phyloP scores from a whole-genome alignment of 2,113 vertebrate genomes.

The Corythornis vintsioides region DNA sequence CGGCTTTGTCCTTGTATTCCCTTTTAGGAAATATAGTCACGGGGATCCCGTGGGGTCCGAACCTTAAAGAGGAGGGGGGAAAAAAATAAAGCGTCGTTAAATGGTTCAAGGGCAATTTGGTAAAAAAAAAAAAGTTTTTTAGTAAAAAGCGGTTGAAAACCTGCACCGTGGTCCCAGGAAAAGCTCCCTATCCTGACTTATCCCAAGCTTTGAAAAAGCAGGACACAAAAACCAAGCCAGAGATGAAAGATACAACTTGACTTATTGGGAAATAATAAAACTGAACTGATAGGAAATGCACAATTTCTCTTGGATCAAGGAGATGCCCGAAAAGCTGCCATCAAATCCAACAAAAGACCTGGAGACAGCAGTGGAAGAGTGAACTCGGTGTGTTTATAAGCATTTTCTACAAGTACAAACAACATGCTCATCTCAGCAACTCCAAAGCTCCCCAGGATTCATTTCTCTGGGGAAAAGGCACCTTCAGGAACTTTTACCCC shows the following conservation, averaged over 20 bases:
- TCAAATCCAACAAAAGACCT: not conserved
- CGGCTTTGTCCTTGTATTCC: conserved; percentile 86
- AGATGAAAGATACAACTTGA: not conserved
- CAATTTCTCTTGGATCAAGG: not conserved
- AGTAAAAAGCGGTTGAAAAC: not conserved
- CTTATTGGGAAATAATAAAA: not conserved
- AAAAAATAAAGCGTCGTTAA: not conserved
- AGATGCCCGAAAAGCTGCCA: not conserved
- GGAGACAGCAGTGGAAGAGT: not conserved
- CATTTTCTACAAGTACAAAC: not conserved
- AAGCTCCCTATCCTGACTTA: not conserved
- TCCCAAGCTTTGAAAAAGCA: not conserved
- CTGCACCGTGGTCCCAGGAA: not conserved
- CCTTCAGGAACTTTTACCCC: not conserved
- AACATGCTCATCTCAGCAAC: not conserved
- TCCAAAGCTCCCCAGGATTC: not conserved
- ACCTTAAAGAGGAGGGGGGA: conserved; percentile 77
- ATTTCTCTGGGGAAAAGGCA: not conserved
- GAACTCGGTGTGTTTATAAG: not conserved
- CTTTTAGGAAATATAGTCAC: conserved; percentile 93
- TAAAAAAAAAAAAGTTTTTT: not conserved
- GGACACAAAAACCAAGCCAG: not conserved
- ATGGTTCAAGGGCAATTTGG: too few species aligned
- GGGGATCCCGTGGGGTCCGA: conserved; percentile 97
- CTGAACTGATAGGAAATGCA: too few species aligned